Percentiles rank a stretch among this genome's conserved stretches.
phyloP scores from a whole-genome alignment of 2,113 vertebrate species.

The Plotosus lineatus region DNA sequence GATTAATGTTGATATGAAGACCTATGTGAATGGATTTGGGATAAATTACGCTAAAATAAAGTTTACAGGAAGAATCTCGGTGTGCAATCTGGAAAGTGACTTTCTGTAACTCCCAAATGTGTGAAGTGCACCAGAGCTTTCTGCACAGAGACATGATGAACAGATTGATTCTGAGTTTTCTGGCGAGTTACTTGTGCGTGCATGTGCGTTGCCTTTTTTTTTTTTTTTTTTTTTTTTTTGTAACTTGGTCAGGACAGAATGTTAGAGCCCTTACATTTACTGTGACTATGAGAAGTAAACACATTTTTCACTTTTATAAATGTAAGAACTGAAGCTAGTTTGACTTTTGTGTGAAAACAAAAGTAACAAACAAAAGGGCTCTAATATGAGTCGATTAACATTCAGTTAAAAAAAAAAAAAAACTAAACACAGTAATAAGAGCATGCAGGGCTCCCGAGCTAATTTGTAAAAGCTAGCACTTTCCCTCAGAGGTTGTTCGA shows the following conservation, averaged over 20 bases:
- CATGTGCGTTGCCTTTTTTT: neutral
- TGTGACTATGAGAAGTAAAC: neutral
- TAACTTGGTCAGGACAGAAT: neutral
- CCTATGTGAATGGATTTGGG: conserved; percentile 18
- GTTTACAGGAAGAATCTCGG: conserved; percentile 1
- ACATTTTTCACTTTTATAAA: neutral
- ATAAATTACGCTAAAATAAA: conserved; percentile 30
- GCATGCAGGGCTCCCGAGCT: too few relatives aligned
- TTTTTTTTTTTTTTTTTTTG: conserved; percentile 3
- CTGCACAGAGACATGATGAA: conserved; percentile 29
- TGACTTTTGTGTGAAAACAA: neutral
- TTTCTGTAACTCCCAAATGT: conserved; percentile 31
- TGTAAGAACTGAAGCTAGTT: neutral
- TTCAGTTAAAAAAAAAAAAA: too few relatives aligned
- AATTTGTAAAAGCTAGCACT: too few relatives aligned
- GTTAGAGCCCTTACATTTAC: neutral
- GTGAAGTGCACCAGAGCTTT: conserved; percentile 12
- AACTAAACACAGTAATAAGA: too few relatives aligned
- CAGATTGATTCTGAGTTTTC: conserved; percentile 52
- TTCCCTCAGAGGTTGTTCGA: too few relatives aligned
- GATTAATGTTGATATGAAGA: conserved; percentile 13
- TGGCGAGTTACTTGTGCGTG: conserved; percentile 37
- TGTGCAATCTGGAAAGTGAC: conserved; percentile 23
- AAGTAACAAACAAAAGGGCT: neutral
- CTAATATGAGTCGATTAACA: neutral